Percentiles rank a stretch among this genome's conserved stretches.
phyloP scores from a whole-genome alignment of 2,113 vertebrate species.

The Pangasianodon gigas region DNA sequence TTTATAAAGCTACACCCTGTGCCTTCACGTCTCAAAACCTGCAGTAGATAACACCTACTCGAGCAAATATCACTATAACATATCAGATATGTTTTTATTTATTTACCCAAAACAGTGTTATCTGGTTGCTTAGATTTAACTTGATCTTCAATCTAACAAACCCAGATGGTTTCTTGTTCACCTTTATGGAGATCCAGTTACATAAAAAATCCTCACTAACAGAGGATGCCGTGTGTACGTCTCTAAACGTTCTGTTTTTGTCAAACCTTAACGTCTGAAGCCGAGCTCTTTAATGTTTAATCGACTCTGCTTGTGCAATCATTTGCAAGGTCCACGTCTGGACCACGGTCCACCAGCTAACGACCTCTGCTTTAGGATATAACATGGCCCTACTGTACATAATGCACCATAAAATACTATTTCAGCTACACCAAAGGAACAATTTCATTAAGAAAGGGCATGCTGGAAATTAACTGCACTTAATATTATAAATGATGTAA shows the following conservation, averaged over 20 bases:
- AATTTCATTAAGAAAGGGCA: too few species aligned
- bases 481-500: not conserved
- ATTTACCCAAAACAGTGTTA: not conserved
- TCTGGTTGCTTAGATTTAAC: not conserved
- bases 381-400: too few species aligned
- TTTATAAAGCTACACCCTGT: too few species aligned
- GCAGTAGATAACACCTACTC: not conserved
- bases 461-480: too few species aligned
- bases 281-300: not conserved
- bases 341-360: too few species aligned
- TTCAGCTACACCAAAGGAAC: too few species aligned
- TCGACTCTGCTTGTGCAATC: not conserved
- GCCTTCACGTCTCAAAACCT: not conserved
- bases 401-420: too few species aligned
- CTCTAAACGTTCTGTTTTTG: too few species aligned
- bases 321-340: too few species aligned
- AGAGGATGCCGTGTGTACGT: not conserved
- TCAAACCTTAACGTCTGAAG: not conserved
- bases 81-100: not conserved
- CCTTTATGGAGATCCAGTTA: not conserved
- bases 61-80: not conserved
- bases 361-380: too few species aligned
- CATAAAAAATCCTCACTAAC: not conserved
- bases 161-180: not conserved
- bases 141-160: not conserved